Conservation (phyloP, 2,797 vertebrate species). For the Octomys mimax region DNA sequence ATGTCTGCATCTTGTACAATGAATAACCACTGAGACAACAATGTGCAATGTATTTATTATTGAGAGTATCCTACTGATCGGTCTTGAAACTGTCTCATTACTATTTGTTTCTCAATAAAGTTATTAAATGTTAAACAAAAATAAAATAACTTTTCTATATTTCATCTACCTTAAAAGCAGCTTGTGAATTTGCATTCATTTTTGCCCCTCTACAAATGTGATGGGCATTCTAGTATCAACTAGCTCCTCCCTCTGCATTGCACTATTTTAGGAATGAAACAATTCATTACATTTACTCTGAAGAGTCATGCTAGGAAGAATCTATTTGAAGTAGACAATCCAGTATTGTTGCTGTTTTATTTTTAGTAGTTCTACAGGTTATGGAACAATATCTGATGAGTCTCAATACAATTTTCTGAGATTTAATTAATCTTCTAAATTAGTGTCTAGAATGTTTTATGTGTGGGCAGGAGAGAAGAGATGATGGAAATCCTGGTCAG, state of each 20-base stretch:
- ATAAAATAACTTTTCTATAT: background rate
- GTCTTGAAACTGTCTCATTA: no score
- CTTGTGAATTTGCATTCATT: background rate
- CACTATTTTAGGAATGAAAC: slow-evolving; percentile 19
- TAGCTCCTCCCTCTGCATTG: background rate
- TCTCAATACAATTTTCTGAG: slow-evolving; percentile 54
- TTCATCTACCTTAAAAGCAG: slow-evolving; percentile 49
- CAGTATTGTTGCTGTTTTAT: no score
- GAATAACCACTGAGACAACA: no score
- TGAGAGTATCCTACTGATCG: no score
- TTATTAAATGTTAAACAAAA: no score
- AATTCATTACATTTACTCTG: slow-evolving; percentile 58
- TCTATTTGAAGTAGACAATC: slow-evolving; percentile 20
- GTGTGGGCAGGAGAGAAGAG: slow-evolving; percentile 63
- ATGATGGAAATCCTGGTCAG: slow-evolving; percentile 38
- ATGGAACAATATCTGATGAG: slow-evolving; percentile 59
- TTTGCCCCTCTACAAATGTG: background rate
- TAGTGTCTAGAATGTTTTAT: slow-evolving; percentile 68
- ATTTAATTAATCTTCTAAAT: slow-evolving; percentile 79
- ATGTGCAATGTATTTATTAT: no score
- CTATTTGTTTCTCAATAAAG: no score
- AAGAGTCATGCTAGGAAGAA: background rate
- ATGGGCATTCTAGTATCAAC: background rate
- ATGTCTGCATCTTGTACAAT: no score
- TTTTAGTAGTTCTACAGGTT: slow-evolving; percentile 37